A percentile compares a stretch with the other conserved stretches of the same genome.
Conservation (phyloP, 2,888 invertebrate species). For the Tenthredo amoena region DNA sequence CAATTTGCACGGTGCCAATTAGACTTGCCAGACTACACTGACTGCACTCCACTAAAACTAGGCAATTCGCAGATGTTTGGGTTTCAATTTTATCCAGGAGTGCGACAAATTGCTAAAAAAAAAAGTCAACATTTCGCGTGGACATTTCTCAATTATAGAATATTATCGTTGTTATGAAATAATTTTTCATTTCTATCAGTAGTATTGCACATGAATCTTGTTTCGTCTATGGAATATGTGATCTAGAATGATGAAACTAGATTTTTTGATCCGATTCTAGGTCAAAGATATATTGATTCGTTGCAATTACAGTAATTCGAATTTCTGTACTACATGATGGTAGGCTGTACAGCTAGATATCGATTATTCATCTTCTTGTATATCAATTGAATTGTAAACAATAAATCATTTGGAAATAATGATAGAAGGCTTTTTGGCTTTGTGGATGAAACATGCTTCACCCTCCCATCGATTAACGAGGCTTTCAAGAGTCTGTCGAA, state of each 20-base stretch:
- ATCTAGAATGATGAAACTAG: background rate
- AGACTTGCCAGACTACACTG: background rate
- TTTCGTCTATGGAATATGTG: background rate
- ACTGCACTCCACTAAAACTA: background rate
- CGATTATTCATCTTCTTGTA: background rate
- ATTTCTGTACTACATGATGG: background rate
- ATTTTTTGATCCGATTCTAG: background rate
- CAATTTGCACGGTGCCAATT: background rate
- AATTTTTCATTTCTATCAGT: background rate
- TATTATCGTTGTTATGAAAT: background rate
- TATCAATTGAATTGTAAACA: background rate
- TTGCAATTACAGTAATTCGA: background rate
- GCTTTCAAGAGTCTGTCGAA: conserved; percentile 4
- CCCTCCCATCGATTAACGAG: background rate
- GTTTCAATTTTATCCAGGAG: background rate
- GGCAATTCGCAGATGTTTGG: background rate
- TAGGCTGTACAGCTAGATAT: background rate
- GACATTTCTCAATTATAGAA: background rate
- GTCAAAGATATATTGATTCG: background rate
- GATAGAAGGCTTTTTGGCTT: background rate
- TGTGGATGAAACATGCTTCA: background rate
- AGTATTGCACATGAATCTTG: background rate
- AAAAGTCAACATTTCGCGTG: background rate
- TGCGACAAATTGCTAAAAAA: background rate
- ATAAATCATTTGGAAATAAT: background rate